phyloP scores from a whole-genome alignment of 30 jellyfish, hydroid and myxozoan species.

The Chrysaora quinquecirrha region DNA sequence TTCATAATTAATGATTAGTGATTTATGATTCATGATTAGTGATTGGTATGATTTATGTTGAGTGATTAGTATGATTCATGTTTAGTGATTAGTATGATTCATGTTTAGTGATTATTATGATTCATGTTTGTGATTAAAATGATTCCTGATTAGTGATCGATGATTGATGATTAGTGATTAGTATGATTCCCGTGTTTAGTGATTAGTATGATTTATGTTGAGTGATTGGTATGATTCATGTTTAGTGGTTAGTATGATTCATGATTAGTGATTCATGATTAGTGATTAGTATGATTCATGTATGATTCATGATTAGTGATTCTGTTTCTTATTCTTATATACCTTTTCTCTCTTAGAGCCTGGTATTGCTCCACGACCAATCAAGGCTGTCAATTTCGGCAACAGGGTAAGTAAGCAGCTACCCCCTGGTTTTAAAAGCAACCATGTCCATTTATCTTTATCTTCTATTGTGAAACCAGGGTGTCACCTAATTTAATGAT shows the following conservation, averaged over 20 bases:
- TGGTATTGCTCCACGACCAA: slow-evolving; percentile 47
- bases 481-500: neutral
- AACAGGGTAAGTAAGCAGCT: slow-evolving; percentile 21
- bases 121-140: no score
- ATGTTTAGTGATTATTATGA: neutral
- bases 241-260: slow-evolving; percentile 35
- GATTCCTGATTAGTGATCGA: neutral
- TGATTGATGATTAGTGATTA: neutral
- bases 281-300: neutral
- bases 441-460: neutral
- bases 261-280: neutral
- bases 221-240: neutral
- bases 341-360: slow-evolving; percentile 40
- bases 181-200: neutral
- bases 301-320: neutral
- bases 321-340: no score
- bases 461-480: neutral
- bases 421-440: no score
- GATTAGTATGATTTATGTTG: neutral
- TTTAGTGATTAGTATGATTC: neutral
- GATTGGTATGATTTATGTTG: no score
- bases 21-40: neutral
- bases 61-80: slow-evolving; percentile 24
- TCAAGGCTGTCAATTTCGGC: slow-evolving; percentile 55
- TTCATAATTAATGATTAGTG: neutral